These are phyloP conservation scores for Zygaena filipendulae DNA, from an alignment of 2,888 invertebrate genomes.

Conservation along the genomic window DNA sequence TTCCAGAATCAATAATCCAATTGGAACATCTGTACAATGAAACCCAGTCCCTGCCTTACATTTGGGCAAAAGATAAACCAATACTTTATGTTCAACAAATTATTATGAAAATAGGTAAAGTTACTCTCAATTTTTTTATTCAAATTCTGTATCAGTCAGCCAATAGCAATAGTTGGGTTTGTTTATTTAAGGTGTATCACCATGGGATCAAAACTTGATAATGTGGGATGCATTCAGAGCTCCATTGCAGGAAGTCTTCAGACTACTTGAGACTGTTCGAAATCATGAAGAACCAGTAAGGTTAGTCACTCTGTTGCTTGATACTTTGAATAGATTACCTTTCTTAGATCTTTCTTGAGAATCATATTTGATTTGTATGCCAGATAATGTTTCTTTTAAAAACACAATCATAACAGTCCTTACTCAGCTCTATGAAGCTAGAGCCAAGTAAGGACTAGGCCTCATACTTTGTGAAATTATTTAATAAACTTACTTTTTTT, in stretches of 20 bases:
- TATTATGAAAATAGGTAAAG: slow-evolving; percentile 70
- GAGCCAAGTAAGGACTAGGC: no score
- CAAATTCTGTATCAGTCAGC: no score
- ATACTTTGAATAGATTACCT: slow-evolving; percentile 1
- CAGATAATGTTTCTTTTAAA: no score
- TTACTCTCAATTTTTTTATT: no score
- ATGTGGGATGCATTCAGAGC: slow-evolving; percentile 93
- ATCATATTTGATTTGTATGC: not conserved
- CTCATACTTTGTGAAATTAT: no score
- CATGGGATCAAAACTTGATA: slow-evolving; percentile 85
- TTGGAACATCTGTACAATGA: slow-evolving; percentile 46
- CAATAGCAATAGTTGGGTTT: no score
- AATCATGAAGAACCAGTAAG: slow-evolving; percentile 81
- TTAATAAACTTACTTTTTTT: no score
- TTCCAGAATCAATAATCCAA: slow-evolving; percentile 32
- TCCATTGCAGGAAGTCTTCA: slow-evolving; percentile 90
- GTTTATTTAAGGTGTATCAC: slow-evolving; percentile 75
- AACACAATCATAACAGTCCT: no score
- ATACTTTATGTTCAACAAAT: slow-evolving; percentile 82
- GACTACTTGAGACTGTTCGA: slow-evolving; percentile 84
- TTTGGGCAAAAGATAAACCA: slow-evolving; percentile 73
- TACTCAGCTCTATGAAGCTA: no score
- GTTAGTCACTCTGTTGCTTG: slow-evolving; percentile 57
- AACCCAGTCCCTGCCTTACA: slow-evolving; percentile 60
- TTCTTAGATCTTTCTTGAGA: not conserved